Conservation (phyloP, 2,797 vertebrate genomes). For the Cryptoblepharus egeriae region DNA sequence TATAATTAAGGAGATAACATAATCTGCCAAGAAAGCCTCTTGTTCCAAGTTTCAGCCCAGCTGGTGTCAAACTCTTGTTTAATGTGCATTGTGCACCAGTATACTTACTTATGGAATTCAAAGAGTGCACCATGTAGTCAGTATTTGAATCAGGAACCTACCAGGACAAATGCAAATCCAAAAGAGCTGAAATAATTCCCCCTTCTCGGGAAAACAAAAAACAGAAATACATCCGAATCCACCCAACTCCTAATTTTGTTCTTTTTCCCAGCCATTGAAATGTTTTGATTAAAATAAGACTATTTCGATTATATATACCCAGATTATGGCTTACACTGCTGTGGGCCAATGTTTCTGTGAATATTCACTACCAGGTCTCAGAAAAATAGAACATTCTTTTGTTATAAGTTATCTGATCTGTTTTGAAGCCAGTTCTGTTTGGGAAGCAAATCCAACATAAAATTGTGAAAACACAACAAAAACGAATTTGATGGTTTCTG, state of each 20-base stretch:
- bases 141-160: too few species aligned
- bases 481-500: neutral
- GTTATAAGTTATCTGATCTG: neutral
- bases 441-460: constrained; percentile 11
- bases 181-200: too few species aligned
- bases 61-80: neutral
- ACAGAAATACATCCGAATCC: too few species aligned
- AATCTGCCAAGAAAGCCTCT: neutral
- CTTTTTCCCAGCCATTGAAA: too few species aligned
- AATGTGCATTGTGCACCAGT: neutral
- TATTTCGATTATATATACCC: neutral
- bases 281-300: too few species aligned
- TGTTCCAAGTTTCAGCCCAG: neutral
- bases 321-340: neutral
- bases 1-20: neutral
- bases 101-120: neutral
- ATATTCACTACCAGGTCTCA: neutral
- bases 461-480: constrained; percentile 13
- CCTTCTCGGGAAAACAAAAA: too few species aligned
- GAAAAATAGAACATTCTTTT: neutral
- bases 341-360: neutral
- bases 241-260: too few species aligned
- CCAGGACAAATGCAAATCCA: too few species aligned
- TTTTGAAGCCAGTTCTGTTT: neutral
- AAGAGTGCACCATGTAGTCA: too few species aligned